A percentile compares a stretch with the other conserved stretches of the same genome.
Evolutionary conservation across 2,797 vertebrate species (phyloP).

Genomic region (Sebastes paucispinis): DNA sequence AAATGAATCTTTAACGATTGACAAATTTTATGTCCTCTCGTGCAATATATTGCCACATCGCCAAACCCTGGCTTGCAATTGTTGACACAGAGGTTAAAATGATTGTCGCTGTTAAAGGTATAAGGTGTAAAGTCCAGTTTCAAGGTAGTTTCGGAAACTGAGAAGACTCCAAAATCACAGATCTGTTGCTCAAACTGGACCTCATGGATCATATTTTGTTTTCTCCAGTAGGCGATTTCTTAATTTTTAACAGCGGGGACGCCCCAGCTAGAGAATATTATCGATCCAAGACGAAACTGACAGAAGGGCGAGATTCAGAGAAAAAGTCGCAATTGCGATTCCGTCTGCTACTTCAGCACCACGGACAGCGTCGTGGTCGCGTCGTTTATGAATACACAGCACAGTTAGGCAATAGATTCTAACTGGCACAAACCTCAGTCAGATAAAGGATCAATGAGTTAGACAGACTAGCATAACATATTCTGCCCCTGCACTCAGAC

Average conservation of each 20-base stretch:
- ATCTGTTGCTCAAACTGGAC: background rate
- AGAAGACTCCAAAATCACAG: background rate
- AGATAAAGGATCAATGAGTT: background rate
- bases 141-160: background rate
- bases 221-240: background rate
- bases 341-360: background rate
- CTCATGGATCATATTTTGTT: background rate
- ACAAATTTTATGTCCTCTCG: background rate
- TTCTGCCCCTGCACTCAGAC: background rate
- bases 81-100: background rate
- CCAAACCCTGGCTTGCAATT: background rate
- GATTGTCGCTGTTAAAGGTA: background rate
- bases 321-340: background rate
- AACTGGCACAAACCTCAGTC: background rate
- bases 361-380: background rate
- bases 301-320: background rate
- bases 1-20: background rate
- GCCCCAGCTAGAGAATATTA: background rate
- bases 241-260: background rate
- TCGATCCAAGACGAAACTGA: background rate
- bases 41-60: background rate
- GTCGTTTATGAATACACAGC: background rate
- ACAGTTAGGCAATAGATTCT: background rate
- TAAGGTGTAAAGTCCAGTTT: background rate
- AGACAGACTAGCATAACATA: background rate